Conservation (phyloP, 2,888 invertebrate genomes). For the Eupithecia subfuscata region DNA sequence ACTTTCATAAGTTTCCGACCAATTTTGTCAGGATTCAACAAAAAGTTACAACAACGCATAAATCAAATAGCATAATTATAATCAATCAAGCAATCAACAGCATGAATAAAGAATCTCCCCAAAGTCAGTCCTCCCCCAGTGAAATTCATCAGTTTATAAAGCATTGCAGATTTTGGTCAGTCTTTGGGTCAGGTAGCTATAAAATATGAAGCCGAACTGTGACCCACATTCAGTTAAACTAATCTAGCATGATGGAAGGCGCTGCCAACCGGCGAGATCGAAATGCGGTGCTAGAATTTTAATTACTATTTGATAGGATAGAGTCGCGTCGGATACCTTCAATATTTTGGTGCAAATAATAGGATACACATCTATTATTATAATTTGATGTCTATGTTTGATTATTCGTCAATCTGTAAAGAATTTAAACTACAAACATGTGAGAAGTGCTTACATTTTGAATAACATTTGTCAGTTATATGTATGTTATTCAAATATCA, state of each 20-base stretch:
- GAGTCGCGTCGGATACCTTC: constrained; percentile 34
- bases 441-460: neutral
- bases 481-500: no score
- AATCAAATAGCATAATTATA: neutral
- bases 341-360: constrained; percentile 20
- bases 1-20: neutral
- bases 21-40: neutral
- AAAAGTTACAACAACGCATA: neutral
- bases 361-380: no score
- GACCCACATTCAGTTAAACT: constrained; percentile 68
- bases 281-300: constrained; percentile 69
- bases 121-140: constrained; percentile 1
- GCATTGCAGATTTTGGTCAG: constrained; percentile 7
- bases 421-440: neutral
- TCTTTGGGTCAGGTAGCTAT: constrained; percentile 40
- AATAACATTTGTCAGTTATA: neutral
- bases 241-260: constrained; percentile 64
- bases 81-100: no score
- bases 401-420: neutral
- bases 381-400: neutral
- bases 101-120: neutral
- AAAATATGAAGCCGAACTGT: constrained; percentile 62
- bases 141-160: neutral
- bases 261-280: constrained; percentile 55
- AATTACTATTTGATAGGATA: constrained; percentile 60